Base-by-base conservation (phyloP, 2,888 invertebrate genomes). In the Acleris cristana region DNA sequence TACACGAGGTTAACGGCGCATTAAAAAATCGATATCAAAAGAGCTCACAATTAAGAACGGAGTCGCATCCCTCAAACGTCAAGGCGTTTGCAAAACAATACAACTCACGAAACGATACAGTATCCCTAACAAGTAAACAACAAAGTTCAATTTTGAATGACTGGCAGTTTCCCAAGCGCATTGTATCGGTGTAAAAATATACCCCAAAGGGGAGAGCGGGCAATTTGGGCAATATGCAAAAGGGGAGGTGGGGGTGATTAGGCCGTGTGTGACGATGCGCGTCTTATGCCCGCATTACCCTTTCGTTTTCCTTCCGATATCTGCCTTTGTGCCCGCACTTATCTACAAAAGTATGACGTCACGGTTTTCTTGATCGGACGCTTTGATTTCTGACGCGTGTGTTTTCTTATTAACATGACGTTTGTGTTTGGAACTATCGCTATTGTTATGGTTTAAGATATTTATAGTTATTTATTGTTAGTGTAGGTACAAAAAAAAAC, bases 251-350 rank as follows among this genome's bases (percentile, higher is more conserved):
- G 80, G 73, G 76, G 79, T 91, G 92, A 91, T 92, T 90, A 92
- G 91, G 89, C 90, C 89, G 91, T 91, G 92, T 92, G 92, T 90
- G 91, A 82, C 92, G 92, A 90, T 90, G 92, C 91, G 92, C 92
- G 85, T 92, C 92, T 92, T 92, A 89, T 87, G 89, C 92, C 92
- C 92, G 91, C 90, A 92, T 92, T 90, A 92, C 92, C 92, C 92
- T 91, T 92, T 91, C 90, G 90, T 84, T 88, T 88, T 92, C 89
- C 92, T 91, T 92, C 92, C 92, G 92, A 91, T 92, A 90, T 86
- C 88, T 84, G 90, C 91, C 89, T 91, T 91, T 91, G 91, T 90
- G 75, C 23, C 40, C 57, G 55, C 67, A 54, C 60, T 68, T 68
- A 68, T 68, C 63, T 68, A 23, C 34, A 48, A 18, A 48, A 48